phyloP scores from a whole-genome alignment of 2,113 vertebrate species.

The Chamaea fasciata region DNA sequence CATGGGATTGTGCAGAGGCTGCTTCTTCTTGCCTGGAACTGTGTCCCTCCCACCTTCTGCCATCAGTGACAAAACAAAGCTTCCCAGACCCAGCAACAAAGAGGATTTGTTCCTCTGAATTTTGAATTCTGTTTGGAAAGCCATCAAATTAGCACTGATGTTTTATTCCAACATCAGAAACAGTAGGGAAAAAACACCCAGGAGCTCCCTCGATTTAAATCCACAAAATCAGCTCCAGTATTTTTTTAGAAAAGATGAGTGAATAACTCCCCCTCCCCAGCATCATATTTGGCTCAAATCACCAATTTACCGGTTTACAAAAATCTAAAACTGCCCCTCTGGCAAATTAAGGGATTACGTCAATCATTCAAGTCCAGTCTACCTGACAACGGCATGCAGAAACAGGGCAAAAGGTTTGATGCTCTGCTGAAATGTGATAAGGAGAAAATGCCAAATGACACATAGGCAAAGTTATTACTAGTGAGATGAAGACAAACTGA shows the following conservation, averaged over 20 bases:
- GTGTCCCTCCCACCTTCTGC: neutral
- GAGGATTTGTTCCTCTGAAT: neutral
- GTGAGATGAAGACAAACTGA: conserved; percentile 54
- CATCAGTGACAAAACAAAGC: neutral
- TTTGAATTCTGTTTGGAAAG: neutral
- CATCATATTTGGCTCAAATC: conserved; percentile 53
- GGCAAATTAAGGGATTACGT: conserved; percentile 63
- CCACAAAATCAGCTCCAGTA: conserved; percentile 7
- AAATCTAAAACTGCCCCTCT: conserved; percentile 49
- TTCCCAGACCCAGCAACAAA: neutral
- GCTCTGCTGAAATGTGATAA: conserved; percentile 65
- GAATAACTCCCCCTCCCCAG: neutral
- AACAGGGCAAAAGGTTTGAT: conserved; percentile 61
- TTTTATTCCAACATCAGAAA: conserved; percentile 31
- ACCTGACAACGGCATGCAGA: conserved; percentile 43
- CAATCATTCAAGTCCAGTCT: conserved; percentile 53
- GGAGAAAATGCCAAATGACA: conserved; percentile 54
- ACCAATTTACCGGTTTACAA: conserved; percentile 33
- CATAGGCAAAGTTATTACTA: conserved; percentile 57
- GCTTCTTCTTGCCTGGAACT: neutral
- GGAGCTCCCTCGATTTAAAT: conserved; percentile 41
- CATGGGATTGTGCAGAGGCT: neutral
- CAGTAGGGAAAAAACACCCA: neutral
- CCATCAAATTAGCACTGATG: conserved; percentile 4
- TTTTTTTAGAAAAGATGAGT: conserved; percentile 44